A percentile compares a stretch with the other conserved stretches of the same genome.
Evolutionary conservation across 1,140 invertebrate genomes (phyloP).

Genomic region (Metaphire vulgaris): DNA sequence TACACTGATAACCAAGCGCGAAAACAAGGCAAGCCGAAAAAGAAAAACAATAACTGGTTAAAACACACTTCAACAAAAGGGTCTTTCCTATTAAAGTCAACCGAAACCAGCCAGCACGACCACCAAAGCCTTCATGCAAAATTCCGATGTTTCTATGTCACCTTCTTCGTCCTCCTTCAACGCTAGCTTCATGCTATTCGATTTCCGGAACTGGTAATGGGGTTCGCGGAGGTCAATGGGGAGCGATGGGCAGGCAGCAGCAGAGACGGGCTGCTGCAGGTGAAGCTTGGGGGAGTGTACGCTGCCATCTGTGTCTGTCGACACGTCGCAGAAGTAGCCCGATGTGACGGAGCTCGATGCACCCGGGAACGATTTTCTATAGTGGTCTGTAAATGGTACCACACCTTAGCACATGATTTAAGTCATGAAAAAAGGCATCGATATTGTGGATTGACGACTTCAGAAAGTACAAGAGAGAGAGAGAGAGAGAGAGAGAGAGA

Average conservation of each 20-base stretch:
- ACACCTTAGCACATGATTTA: too few relatives aligned
- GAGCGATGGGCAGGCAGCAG: constrained; percentile 22
- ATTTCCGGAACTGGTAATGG: constrained; percentile 47
- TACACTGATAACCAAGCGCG: too few relatives aligned
- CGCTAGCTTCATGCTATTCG: constrained; percentile 48
- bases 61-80: too few relatives aligned
- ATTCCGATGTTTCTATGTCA: constrained; percentile 30
- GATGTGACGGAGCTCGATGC: constrained; percentile 6
- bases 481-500: too few relatives aligned
- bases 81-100: too few relatives aligned
- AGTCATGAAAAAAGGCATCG: too few relatives aligned
- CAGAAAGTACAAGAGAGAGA: too few relatives aligned
- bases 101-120: too few relatives aligned
- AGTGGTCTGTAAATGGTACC: constrained; percentile 12
- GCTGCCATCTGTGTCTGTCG: constrained; percentile 22
- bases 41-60: too few relatives aligned
- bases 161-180: constrained; percentile 43
- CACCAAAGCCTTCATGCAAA: neutral
- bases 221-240: constrained; percentile 33
- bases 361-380: constrained; percentile 25
- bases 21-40: too few relatives aligned
- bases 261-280: constrained; percentile 14
- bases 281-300: constrained; percentile 28
- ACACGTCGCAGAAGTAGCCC: constrained; percentile 9
- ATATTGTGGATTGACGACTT: too few relatives aligned